A percentile compares a stretch with the other conserved stretches of the same genome.
Evolutionary conservation across 1,140 invertebrate genomes (phyloP).

Genomic region (Camponotus floridanus): DNA sequence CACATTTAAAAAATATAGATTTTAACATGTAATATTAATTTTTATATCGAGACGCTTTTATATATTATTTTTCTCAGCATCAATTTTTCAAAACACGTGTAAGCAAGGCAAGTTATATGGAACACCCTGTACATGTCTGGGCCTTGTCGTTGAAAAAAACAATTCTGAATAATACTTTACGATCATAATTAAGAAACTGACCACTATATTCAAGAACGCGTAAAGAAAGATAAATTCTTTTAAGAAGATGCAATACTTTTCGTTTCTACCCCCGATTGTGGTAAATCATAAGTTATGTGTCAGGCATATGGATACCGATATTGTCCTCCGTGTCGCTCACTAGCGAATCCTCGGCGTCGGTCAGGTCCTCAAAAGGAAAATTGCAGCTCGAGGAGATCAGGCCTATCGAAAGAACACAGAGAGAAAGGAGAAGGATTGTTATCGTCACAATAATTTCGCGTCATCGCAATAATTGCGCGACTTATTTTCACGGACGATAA

Average conservation of each 20-base stretch:
- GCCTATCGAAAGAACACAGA: slow-evolving; percentile 83
- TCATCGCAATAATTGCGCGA: not conserved
- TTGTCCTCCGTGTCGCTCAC: slow-evolving; percentile 84
- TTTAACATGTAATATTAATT: not conserved
- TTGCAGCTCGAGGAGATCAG: slow-evolving; percentile 82
- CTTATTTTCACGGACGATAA: slow-evolving; percentile 61
- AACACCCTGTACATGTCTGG: slow-evolving; percentile 25
- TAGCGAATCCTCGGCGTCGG: slow-evolving; percentile 84
- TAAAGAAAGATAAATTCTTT: not conserved
- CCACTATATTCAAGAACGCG: not conserved
- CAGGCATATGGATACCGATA: slow-evolving; percentile 81
- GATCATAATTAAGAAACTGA: slow-evolving; percentile 11
- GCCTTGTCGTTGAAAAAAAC: slow-evolving; percentile 17
- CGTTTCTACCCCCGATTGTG: slow-evolving; percentile 80
- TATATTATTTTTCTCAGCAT: not conserved
- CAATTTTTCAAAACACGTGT: not conserved
- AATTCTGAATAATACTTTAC: slow-evolving; percentile 27
- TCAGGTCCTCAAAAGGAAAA: slow-evolving; percentile 85
- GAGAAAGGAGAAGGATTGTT: slow-evolving; percentile 76
- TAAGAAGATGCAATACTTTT: not conserved
- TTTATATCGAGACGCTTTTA: not conserved
- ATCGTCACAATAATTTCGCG: slow-evolving; percentile 51
- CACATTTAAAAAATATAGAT: not conserved
- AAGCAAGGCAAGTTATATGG: not conserved
- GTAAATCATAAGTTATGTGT: slow-evolving; percentile 72